phyloP scores from a whole-genome alignment of 2,797 vertebrate genomes.

The Micromesistius poutassou region DNA sequence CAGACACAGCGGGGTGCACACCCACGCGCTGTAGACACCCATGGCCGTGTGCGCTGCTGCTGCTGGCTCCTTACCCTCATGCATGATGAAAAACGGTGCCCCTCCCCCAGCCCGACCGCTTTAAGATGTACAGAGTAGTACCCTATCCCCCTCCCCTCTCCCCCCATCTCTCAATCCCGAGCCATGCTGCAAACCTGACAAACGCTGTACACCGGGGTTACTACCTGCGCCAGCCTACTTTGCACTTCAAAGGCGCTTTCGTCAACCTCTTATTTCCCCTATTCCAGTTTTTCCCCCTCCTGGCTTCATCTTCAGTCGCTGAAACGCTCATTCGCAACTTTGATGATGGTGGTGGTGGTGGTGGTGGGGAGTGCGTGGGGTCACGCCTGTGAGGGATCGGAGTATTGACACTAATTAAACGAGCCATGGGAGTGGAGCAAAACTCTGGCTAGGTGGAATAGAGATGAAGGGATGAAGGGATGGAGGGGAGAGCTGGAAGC shows the following conservation, averaged over 20 bases:
- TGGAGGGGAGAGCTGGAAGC: constrained; percentile 22
- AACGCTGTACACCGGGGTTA: constrained; percentile 39
- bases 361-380: constrained; percentile 51
- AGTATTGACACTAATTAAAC: constrained; percentile 20
- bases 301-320: constrained; percentile 46
- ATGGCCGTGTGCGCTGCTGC: no score
- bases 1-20: neutral
- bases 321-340: constrained; percentile 71
- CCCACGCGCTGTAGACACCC: no score
- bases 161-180: constrained; percentile 14
- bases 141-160: constrained; percentile 15
- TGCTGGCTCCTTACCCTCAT: neutral
- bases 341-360: constrained; percentile 63
- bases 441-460: constrained; percentile 29
- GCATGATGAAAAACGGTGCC: neutral
- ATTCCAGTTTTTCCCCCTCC: constrained; percentile 22
- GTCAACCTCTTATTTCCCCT: constrained; percentile 42
- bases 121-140: no score
- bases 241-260: constrained; percentile 69
- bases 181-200: constrained; percentile 44
- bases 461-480: constrained; percentile 35
- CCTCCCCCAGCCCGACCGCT: no score
- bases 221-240: constrained; percentile 56
- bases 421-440: constrained; percentile 37
- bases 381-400: constrained; percentile 48